Evolutionary conservation across 2,797 vertebrate species (phyloP).

Genomic region (Coreius guichenoti): DNA sequence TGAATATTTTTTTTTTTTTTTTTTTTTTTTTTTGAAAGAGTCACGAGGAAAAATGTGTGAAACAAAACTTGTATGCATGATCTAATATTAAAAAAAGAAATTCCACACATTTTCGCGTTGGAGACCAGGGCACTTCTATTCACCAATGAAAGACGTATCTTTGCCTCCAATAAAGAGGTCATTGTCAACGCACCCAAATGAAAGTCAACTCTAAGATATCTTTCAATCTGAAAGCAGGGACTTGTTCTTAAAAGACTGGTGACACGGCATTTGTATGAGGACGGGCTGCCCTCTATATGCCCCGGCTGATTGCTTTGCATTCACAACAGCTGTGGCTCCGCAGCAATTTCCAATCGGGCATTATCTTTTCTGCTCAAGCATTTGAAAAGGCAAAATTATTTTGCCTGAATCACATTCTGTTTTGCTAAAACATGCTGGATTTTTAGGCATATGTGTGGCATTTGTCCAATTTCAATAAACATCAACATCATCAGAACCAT

Average conservation of each 20-base stretch:
- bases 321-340: constrained; percentile 59
- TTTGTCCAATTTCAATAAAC: constrained; percentile 24
- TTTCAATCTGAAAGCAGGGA: constrained; percentile 45
- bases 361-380: constrained; percentile 26
- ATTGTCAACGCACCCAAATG: constrained; percentile 42
- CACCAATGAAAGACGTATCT: constrained; percentile 6
- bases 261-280: constrained; percentile 51
- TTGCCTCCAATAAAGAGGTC: constrained; percentile 21
- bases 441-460: not conserved
- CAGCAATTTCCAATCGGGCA: not conserved
- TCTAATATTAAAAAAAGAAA: constrained; percentile 39
- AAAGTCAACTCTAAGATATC: constrained; percentile 53
- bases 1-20: not conserved
- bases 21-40: not conserved
- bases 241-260: constrained; percentile 55
- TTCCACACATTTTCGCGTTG: not conserved
- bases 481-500: constrained; percentile 19
- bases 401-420: constrained; percentile 12
- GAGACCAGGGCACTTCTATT: constrained; percentile 22
- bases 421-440: constrained; percentile 20
- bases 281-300: constrained; percentile 56
- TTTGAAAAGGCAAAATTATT: constrained; percentile 33
- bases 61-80: constrained; percentile 13
- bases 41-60: not conserved
- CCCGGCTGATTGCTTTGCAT: constrained; percentile 59